Percentiles rank a stretch among this genome's conserved stretches.
Evolutionary conservation across 64 coral and sea anemone species (phyloP).

Genomic region (Actinia tenebrosa): DNA sequence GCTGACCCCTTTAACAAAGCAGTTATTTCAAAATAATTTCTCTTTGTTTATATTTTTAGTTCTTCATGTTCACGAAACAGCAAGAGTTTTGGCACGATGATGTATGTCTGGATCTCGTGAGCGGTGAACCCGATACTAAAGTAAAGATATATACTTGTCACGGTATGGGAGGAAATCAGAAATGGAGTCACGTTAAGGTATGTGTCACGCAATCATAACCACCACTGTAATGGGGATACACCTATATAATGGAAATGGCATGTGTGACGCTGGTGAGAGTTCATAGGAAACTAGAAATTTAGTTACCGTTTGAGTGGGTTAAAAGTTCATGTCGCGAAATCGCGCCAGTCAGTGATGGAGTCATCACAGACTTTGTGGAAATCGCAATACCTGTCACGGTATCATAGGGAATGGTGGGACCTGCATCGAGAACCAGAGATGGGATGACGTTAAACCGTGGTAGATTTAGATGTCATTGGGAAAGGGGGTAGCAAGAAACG

Average conservation of each 20-base stretch:
- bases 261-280: too few species aligned
- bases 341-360: too few species aligned
- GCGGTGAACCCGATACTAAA: slow-evolving; percentile 18
- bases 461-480: too few species aligned
- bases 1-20: too few species aligned
- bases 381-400: too few species aligned
- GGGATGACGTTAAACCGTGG: background rate
- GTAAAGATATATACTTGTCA: slow-evolving; percentile 81
- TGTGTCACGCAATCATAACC: background rate
- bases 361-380: too few species aligned
- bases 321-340: background rate
- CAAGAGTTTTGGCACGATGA: slow-evolving; percentile 91
- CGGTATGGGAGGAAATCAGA: slow-evolving; percentile 57
- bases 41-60: slow-evolving; percentile 23
- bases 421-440: background rate
- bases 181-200: slow-evolving; percentile 76
- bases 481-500: too few species aligned
- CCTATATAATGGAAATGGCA: too few species aligned
- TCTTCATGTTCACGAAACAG: slow-evolving; percentile 92
- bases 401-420: background rate
- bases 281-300: too few species aligned
- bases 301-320: background rate
- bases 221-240: too few species aligned
- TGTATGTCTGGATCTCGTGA: slow-evolving; percentile 65
- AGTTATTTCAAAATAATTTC: background rate